Evolutionary conservation across 2,888 invertebrate genomes (phyloP), one percentile per base, ranked within the genome.

Genomic region (Pollenia griseotomentosa): DNA sequence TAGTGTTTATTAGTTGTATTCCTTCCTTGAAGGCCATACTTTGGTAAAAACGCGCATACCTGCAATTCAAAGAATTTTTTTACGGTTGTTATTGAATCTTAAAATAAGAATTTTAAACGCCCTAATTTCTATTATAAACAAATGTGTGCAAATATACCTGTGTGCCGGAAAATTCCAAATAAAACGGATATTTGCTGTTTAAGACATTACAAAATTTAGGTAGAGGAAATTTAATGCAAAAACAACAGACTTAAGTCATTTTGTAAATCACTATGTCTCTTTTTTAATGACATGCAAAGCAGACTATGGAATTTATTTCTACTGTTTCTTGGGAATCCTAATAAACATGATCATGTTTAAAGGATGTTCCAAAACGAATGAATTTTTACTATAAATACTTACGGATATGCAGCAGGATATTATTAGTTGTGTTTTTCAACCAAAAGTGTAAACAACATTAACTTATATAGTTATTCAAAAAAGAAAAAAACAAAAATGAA

Each of bases 401-500:
- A 65, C 70, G 81, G 84, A 84, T 40, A 84, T 84, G 78, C 66
- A 57, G 61, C 77, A 59, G 81, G 63, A 74, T 11, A 19, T 19
- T 33, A 53, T 70, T 48, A 87, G 87, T 87, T 40, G 77, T 42
- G 63, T 48, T 51, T 23, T 55, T 78, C 65, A 11, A 11, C 48
- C 63, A 14, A 44, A 57, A 65, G 33, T 78, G 78, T 79, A 59
- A 70, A 83, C 75, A 83, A 59, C 78, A 16, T 11, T 23, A 42
- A 40, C 19, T 8, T 46, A 19, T 6, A 55, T 0, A 42, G 40
- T 53, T 7, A 5, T 5, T 9, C 2, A 51, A 2, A 8, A 44
- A 12, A 51, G 23, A 23, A 23, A 23, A 23, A 23, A 23, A n/a
- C n/a, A n/a, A 78, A 66, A 46, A 87, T 87, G 87, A 84, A 70